A percentile compares a stretch with the other conserved stretches of the same genome.
Conservation (phyloP, 1,140 invertebrate species). For the Mya arenaria region DNA sequence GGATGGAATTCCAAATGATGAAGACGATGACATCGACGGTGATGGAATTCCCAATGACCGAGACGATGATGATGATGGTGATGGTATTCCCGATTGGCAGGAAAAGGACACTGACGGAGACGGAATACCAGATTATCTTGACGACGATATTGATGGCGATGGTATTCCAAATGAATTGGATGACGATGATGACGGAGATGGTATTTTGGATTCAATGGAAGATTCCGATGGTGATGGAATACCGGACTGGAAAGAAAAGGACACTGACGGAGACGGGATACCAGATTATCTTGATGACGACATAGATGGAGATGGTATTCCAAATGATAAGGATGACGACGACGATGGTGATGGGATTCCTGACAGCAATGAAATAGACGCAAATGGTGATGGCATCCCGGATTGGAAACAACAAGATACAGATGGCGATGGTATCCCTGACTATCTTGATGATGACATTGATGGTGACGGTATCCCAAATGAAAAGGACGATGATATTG, state of each 20-base stretch:
- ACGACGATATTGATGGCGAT: slow-evolving; percentile 73
- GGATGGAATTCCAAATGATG: slow-evolving; percentile 67
- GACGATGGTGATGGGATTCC: slow-evolving; percentile 78
- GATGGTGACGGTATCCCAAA: slow-evolving; percentile 75
- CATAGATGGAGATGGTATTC: slow-evolving; percentile 74
- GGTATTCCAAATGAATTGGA: slow-evolving; percentile 73
- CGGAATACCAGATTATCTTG: slow-evolving; percentile 74
- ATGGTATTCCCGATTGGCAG: slow-evolving; percentile 71
- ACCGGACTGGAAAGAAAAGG: slow-evolving; percentile 68
- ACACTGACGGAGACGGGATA: slow-evolving; percentile 74
- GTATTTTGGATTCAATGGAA: slow-evolving; percentile 75
- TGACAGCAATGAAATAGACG: slow-evolving; percentile 73
- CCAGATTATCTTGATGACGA: slow-evolving; percentile 74
- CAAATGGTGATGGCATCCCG: slow-evolving; percentile 73
- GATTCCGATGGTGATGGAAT: slow-evolving; percentile 78
- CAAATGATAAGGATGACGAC: slow-evolving; percentile 67
- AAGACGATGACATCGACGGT: slow-evolving; percentile 73
- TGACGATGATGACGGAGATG: slow-evolving; percentile 76
- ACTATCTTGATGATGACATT: slow-evolving; percentile 68
- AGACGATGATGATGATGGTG: slow-evolving; percentile 71
- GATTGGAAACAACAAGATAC: slow-evolving; percentile 72
- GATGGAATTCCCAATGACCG: slow-evolving; percentile 69
- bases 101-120: slow-evolving; percentile 73
- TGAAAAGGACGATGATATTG: slow-evolving; percentile 69
- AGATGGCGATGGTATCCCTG: slow-evolving; percentile 77